Evolutionary conservation across 1,140 invertebrate genomes (phyloP).

Genomic region (Micrasema longulum): DNA sequence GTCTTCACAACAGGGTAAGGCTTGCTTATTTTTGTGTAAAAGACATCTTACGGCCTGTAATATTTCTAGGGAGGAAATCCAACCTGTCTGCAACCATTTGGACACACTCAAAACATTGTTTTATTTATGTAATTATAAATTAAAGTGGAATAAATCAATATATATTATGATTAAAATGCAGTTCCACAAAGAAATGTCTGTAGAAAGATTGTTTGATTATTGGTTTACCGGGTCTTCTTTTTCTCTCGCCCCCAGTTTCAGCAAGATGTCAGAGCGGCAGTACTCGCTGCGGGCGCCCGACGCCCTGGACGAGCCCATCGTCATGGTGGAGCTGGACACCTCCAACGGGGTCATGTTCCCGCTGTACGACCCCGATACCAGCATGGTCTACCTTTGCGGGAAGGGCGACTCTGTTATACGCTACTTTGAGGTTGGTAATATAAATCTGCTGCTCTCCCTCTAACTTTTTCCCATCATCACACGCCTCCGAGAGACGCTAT

Average conservation of each 20-base stretch:
- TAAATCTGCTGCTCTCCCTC: no score
- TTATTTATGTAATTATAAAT: no score
- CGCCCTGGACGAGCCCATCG: constrained; percentile 90
- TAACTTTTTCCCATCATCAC: no score
- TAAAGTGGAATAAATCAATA: no score
- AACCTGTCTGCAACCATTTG: no score
- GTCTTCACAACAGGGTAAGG: constrained; percentile 92
- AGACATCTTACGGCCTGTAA: no score
- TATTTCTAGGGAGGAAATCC: no score
- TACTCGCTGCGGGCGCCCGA: constrained; percentile 93
- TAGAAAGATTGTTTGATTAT: background rate
- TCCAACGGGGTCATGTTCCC: constrained; percentile 99
- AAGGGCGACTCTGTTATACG: constrained; percentile 91
- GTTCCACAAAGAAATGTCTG: background rate
- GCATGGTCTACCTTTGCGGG: constrained; percentile 95
- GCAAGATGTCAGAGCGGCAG: constrained; percentile 94
- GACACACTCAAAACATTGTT: no score
- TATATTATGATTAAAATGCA: no score
- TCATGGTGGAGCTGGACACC: constrained; percentile 96
- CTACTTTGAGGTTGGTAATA: constrained; percentile 71
- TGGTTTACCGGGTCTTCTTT: background rate
- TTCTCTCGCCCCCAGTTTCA: constrained; percentile 74
- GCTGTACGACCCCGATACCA: constrained; percentile 97
- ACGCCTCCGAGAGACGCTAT: no score
- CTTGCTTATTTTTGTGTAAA: no score